Evolutionary conservation across 2,113 vertebrate species (phyloP), one percentile per base, ranked within the genome.

Genomic region (human (Homo sapiens)): DNA sequence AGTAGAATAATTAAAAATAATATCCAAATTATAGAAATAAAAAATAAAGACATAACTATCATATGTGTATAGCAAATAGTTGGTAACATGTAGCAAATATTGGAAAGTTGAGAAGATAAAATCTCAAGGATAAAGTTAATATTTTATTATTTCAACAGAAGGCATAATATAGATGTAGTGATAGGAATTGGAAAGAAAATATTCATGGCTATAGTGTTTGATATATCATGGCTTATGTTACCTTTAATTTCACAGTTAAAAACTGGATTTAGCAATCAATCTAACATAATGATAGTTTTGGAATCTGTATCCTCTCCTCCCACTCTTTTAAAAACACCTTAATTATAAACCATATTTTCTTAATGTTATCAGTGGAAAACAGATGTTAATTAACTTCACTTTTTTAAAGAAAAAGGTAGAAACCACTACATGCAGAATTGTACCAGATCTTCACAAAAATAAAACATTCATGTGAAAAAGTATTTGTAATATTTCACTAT

Each of bases 261-360:
- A 35, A 43, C 45, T 93, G 40, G 61, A 78, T 92, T 84, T 27
- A 93, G 45, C 61, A 92, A 94, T 48, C 35, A 94, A n/a, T 89
- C 25, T 90, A 43, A 83, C 90, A 72, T 87, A 84, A 92, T 72
- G 75, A 97, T 55, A 89, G 32, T 94, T 96, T 79, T 82, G 78
- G 66, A 97, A 89, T 88, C 40, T 81, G 20, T 94, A 25, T 11
- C 1, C 25, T 72, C 52, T 82, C 38, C n/a, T 27, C 13, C 4
- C 43, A 61, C 59, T 83, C 40, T 48, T 64, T 83, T 98, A 94
- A 73, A 59, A 96, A 61, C 50, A 50, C 61, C 91, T 94, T 95
- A 95, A 95, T 94, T 96, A 72, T 91, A 94, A 97, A 93, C 43
- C 61, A n/a, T 81, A 94, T 90, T 90, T 90, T 43, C 68, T 89